Percentiles rank a stretch among this genome's conserved stretches.
Conservation (phyloP, 2,113 vertebrate genomes). For the Chaetodon trifascialis region DNA sequence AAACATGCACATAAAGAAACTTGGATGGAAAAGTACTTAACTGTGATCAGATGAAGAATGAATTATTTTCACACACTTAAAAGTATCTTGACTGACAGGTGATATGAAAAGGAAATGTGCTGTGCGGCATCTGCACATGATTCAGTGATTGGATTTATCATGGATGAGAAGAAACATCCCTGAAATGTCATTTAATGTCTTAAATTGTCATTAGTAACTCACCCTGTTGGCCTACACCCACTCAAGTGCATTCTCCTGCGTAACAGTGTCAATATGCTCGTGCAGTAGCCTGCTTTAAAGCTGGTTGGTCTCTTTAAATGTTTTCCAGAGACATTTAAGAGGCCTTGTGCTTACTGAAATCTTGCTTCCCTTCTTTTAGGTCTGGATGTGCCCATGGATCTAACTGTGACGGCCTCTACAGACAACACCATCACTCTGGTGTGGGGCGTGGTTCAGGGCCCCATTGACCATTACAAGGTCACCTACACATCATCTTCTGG, state of each 20-base stretch:
- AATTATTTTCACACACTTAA: background rate
- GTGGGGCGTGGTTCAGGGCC: conserved; percentile 92
- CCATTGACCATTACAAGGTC: conserved; percentile 95
- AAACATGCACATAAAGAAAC: background rate
- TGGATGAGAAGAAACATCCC: background rate
- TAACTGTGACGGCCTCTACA: conserved; percentile 92
- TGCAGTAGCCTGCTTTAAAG: background rate
- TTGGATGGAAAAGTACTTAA: background rate
- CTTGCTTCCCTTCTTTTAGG: conserved; percentile 76
- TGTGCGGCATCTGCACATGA: background rate
- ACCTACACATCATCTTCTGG: conserved; percentile 92
- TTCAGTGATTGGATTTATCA: background rate
- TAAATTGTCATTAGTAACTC: background rate
- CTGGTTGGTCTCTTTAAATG: background rate
- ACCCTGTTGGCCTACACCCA: background rate
- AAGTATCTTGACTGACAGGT: background rate
- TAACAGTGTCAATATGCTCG: background rate
- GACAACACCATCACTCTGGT: conserved; percentile 93
- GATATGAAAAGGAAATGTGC: conserved; percentile 4
- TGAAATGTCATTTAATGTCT: background rate
- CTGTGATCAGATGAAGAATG: background rate
- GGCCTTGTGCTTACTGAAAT: background rate
- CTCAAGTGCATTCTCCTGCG: background rate
- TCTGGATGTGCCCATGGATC: conserved; percentile 92
- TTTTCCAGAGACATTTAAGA: background rate